These are phyloP conservation scores for Atta colombica DNA, from an alignment of 1,140 invertebrate species.

Conservation along the genomic window DNA sequence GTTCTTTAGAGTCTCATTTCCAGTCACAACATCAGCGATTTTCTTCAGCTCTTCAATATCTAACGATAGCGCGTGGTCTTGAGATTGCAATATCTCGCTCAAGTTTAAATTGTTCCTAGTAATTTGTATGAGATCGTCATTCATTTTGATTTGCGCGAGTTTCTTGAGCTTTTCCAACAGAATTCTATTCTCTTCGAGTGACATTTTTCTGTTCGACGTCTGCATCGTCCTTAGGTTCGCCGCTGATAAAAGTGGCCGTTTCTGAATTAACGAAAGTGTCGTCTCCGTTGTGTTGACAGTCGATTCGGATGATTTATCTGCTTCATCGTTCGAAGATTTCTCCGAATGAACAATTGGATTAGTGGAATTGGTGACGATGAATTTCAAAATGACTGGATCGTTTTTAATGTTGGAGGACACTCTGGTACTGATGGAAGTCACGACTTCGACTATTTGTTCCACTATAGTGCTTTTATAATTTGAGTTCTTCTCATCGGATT, in stretches of 20 bases:
- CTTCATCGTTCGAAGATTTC: conserved; percentile 26
- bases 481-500: not conserved
- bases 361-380: conserved; percentile 74
- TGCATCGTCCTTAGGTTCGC: conserved; percentile 54
- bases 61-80: not conserved
- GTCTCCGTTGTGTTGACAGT: conserved; percentile 4
- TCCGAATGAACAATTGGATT: conserved; percentile 33
- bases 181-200: conserved; percentile 70
- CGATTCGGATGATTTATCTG: conserved; percentile 52
- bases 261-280: conserved; percentile 23
- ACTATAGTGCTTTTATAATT: conserved; percentile 56
- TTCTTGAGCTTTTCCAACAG: conserved; percentile 79
- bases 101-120: conserved; percentile 57
- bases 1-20: conserved; percentile 74
- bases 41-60: conserved; percentile 74
- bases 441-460: conserved; percentile 84
- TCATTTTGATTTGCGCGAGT: conserved; percentile 73
- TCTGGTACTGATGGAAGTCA: conserved; percentile 84
- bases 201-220: conserved; percentile 81
- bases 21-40: conserved; percentile 77
- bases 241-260: conserved; percentile 10
- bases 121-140: conserved; percentile 58
- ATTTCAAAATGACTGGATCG: conserved; percentile 78
- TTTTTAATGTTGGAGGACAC: conserved; percentile 81
- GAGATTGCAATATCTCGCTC: not conserved